A percentile compares a stretch with the other conserved stretches of the same genome.
Evolutionary conservation across 2,113 vertebrate genomes (phyloP).

Genomic region (Petromus typicus): DNA sequence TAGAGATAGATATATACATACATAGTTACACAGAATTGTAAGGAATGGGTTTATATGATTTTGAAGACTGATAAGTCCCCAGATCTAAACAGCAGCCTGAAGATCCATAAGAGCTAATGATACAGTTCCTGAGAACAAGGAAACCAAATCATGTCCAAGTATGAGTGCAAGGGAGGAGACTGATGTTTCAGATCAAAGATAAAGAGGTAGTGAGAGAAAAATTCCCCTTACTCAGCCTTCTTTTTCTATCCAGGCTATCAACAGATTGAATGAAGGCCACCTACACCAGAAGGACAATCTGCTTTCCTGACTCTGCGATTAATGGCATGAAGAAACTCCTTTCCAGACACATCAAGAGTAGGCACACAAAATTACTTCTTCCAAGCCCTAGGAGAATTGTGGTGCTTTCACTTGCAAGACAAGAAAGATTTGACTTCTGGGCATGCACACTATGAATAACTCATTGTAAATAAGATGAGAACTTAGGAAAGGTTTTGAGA

Average conservation of each 20-base stretch:
- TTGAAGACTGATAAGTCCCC: not conserved
- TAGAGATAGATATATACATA: not conserved
- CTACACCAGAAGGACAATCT: not conserved
- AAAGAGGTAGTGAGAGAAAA: not conserved
- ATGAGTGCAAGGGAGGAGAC: not conserved
- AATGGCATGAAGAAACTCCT: constrained; percentile 12
- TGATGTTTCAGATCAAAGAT: not conserved
- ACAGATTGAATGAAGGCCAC: not conserved
- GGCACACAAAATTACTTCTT: not conserved
- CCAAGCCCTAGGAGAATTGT: not conserved
- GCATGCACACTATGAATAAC: not conserved
- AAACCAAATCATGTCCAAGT: not conserved
- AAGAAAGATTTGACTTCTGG: not conserved
- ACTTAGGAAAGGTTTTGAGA: constrained; percentile 5
- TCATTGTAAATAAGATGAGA: not conserved
- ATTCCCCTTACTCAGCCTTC: not conserved
- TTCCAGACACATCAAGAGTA: not conserved
- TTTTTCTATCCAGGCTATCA: not conserved
- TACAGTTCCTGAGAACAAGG: not conserved
- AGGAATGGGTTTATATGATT: not conserved
- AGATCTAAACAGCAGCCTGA: not conserved
- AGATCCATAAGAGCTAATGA: not conserved
- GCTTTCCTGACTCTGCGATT: not conserved
- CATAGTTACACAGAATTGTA: not conserved
- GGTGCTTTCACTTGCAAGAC: not conserved